Evolutionary conservation across 2,888 invertebrate genomes (phyloP), one percentile per base, ranked within the genome.

Genomic region (Brachynemurus nebulosus): DNA sequence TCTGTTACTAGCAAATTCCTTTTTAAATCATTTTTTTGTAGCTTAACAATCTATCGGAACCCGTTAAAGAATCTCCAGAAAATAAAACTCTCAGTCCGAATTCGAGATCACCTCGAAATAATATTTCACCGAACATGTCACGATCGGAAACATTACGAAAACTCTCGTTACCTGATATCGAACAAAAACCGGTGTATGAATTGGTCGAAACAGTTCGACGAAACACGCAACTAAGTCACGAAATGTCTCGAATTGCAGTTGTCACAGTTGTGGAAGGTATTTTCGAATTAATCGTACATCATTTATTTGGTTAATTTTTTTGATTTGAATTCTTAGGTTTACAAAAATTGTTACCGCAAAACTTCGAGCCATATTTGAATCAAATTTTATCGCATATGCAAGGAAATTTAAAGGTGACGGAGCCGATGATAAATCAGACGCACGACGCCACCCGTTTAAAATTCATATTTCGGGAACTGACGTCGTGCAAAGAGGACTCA

Each of bases 401-500:
- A 47, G 68, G 71, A 12, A 75, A 76, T 46, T 65, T 78, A 38
- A 70, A 70, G 3, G 72, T 71, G 19, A 73, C 76, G 48, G 71
- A 81, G 58, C 71, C 76, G 53, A 78, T 80, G 17, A 76, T 86
- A 17, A 80, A 88, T 43, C 80, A 81, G 42, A 88, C 89, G 0
- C 83, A 88, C 3, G 92, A 93, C 61, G 84, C 89, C 0, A 74
- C 81, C 52, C 72, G 86, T 18, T 72, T 95, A 61, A 80, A 83
- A 62, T 78, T 83, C 37, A 83, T 93, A 25, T 80, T 93, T 52
- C 77, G 78, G 50, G 82, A 91, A 50, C 65, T 95, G 51, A 85
- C 86, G 2, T 83, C 81, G 48, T 90, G 91, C 51, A 92, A 92
- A 53, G 90, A 93, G 58, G 95, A 95, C 61, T 86, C 91, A 0